phyloP scores from a whole-genome alignment of 2,113 vertebrate species.

The Cathartes aura region DNA sequence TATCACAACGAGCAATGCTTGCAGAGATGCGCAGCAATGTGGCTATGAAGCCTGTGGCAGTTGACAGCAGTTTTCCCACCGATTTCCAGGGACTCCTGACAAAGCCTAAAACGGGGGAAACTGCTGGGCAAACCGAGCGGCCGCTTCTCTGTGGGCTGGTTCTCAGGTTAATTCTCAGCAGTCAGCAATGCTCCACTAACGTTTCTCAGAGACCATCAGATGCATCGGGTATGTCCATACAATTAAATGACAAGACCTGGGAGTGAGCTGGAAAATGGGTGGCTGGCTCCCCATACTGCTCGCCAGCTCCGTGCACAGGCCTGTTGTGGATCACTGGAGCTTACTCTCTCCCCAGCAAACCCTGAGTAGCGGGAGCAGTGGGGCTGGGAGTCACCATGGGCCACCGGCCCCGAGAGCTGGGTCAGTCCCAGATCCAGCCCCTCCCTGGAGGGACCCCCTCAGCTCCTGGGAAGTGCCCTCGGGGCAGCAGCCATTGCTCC shows the following conservation, averaged over 20 bases:
- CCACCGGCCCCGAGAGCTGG: rapidly evolving
- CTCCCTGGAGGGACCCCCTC: rapidly evolving
- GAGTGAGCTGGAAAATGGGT: neutral
- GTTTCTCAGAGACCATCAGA: neutral
- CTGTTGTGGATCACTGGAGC: neutral
- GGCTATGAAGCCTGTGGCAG: neutral
- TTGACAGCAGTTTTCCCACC: neutral
- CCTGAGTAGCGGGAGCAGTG: neutral
- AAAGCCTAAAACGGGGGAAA: neutral
- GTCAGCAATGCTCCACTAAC: neutral
- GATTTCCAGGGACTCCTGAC: neutral
- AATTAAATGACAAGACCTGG: neutral
- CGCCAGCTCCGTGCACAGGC: neutral
- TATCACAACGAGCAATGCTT: neutral
- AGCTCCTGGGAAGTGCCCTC: neutral
- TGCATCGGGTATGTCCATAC: rapidly evolving
- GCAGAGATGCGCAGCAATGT: rapidly evolving
- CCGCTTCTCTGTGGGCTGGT: rapidly evolving
- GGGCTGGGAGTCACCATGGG: neutral
- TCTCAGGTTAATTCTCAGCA: neutral
- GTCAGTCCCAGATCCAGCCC: neutral
- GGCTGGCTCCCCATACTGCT: neutral
- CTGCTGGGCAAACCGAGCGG: neutral
- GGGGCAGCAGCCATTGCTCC: neutral
- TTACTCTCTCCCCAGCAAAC: neutral